phyloP scores from a whole-genome alignment of 2,888 invertebrate genomes.

The Amphipoea oculea region DNA sequence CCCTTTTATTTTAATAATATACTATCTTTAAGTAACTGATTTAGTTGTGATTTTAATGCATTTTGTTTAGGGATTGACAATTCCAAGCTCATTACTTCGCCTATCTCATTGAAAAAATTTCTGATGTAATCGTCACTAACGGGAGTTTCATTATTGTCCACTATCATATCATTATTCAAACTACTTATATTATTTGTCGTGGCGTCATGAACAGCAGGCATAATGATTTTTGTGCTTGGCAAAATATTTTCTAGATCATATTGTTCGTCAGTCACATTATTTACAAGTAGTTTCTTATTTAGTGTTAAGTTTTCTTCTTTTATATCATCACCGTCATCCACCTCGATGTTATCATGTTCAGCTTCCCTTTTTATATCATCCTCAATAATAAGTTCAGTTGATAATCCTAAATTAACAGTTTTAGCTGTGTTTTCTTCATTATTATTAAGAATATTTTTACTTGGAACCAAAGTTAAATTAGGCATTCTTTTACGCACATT shows the following conservation, averaged over 20 bases:
- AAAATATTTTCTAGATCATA: not conserved
- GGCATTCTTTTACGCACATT: not conserved
- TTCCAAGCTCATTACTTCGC: conserved; percentile 32
- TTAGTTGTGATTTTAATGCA: conserved; percentile 25
- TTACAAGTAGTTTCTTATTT: not conserved
- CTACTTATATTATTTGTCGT: not conserved
- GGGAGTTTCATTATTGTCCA: not conserved
- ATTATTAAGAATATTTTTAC: not conserved
- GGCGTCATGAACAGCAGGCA: not conserved
- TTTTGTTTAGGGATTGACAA: conserved; percentile 28
- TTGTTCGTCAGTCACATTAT: not conserved
- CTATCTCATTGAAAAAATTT: conserved; percentile 38
- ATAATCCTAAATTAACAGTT: conserved; percentile 24
- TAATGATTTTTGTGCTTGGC: conserved; percentile 3
- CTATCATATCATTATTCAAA: not conserved
- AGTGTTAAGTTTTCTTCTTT: not conserved
- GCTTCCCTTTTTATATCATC: conserved; percentile 1
- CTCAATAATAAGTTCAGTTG: conserved; percentile 43
- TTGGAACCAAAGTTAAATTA: not conserved
- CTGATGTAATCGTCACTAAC: conserved; percentile 34
- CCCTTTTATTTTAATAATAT: not conserved
- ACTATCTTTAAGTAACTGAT: conserved; percentile 13
- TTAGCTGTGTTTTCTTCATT: conserved; percentile 12
- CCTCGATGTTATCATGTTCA: not conserved
- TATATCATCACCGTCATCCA: not conserved